Evolutionary conservation across 2,888 invertebrate genomes (phyloP).

Genomic region (Perdita meconis): DNA sequence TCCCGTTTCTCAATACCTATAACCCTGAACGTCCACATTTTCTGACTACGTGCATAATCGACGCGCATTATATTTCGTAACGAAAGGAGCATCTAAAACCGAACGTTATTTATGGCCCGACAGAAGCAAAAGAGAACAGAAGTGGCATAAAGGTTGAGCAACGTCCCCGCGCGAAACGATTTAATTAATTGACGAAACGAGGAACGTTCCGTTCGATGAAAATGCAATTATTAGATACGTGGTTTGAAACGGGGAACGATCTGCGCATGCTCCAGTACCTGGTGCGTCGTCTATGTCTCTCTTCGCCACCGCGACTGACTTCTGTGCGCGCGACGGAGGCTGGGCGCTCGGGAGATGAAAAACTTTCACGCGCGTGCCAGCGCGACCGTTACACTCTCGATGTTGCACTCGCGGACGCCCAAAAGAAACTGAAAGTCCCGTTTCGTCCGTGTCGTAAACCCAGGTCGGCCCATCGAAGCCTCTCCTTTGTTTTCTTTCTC

Average conservation of each 20-base stretch:
- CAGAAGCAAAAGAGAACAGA: not conserved
- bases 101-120: not conserved
- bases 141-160: not conserved
- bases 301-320: slow-evolving; percentile 23
- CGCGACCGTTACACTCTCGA: slow-evolving; percentile 68
- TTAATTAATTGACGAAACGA: not conserved
- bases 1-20: too few species aligned
- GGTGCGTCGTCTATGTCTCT: not conserved
- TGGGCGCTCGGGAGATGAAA: slow-evolving; percentile 39
- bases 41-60: not conserved
- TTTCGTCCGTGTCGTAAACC: slow-evolving; percentile 67
- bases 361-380: slow-evolving; percentile 73
- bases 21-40: too few species aligned
- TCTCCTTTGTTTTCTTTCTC: not conserved
- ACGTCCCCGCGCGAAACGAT: not conserved
- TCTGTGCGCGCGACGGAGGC: slow-evolving; percentile 41
- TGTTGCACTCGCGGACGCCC: slow-evolving; percentile 78
- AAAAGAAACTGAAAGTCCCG: slow-evolving; percentile 83
- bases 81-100: too few species aligned
- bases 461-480: slow-evolving; percentile 1
- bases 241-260: not conserved
- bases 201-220: not conserved
- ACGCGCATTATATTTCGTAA: too few species aligned
- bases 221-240: not conserved
- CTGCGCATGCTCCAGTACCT: slow-evolving; percentile 27